Evolutionary conservation across 2,888 invertebrate genomes (phyloP), one percentile per base, ranked within the genome.

Genomic region (Athrips mouffetella): DNA sequence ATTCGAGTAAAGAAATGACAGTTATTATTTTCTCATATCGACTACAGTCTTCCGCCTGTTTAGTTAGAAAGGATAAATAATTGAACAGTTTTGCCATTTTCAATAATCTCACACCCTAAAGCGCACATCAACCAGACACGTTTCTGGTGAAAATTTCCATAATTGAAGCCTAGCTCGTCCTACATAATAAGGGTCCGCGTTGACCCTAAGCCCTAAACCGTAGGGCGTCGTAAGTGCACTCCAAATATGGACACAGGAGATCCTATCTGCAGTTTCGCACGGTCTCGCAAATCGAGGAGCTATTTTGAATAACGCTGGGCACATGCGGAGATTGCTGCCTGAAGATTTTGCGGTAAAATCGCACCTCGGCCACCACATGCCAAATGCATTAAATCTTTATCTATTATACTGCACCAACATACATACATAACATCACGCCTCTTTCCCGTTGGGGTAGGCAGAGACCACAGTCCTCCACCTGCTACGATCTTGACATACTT

Each of bases 261-360:
- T 79, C 62, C 62, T 77, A 80, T 79, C 79, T 67, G 49, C 54
- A 58, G 66, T 70, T 80, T 79, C 80, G 73, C 80, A 80, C 80
- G 80, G 70, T 74, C 63, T 63, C 60, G 54, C 61, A 16, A 29
- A 45, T 23, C 64, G 59, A 63, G 59, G 57, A 59, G 60, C 58
- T 56, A 59, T 57, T 62, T 64, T 48, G 44, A 48, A 42, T 48
- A 31, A 50, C 42, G 10, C 27, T 13, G 13, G 39, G 10, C 11
- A 23, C 20, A 20, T 39, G n/a, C 18, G 13, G 30, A 11, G 3
- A n/a, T 30, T 25, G 25, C 25, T 25, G 8, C 25, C 5, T 25
- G 8, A n/a, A 18, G 8, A 31, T 15, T 31, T 15, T 31, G 13
- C 2, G 15, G 13, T 13, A n/a, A n/a, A n/a, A n/a, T n/a, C n/a